Evolutionary conservation across 2,113 vertebrate genomes (phyloP), one percentile per base, ranked within the genome.

Genomic region (Nanorana parkeri): DNA sequence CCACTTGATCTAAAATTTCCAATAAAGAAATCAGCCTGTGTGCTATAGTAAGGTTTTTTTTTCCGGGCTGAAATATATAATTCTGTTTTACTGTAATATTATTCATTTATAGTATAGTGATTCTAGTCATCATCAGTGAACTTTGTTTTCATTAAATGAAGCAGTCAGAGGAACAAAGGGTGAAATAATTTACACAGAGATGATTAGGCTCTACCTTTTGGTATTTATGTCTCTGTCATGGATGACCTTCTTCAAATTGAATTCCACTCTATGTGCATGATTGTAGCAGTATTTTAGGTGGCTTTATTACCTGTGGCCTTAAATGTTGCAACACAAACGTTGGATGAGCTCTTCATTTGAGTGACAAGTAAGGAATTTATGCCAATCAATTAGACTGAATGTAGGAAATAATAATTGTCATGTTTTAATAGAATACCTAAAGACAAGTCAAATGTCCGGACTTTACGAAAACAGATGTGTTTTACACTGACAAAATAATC

Each of bases 201-300:
- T 71, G 66, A 61, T 61, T 81, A 65, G 58, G 63, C 68, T 52
- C 58, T 69, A 41, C 36, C 68, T 61, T 23, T 73, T 72, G 41
- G 58, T 63, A 81, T 81, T 72, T 81, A 63, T 71, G 77, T 47
- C 19, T 6, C 66, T 71, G 78, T 60, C 29, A 51, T 20, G 32
- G 69, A 16, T 71, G 78, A 71, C 67, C 66, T 80, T 80, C 77
- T 72, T 80, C 51, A 80, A 72, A 63, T 72, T 23, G 26, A 20
- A 80, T 80, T 69, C 56, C 17, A 15, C 24, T 7, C 3, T 51
- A 52, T 32, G 21, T n/a, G 36, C 15, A 2, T 29, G 19, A 26
- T 17, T 63, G 32, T 72, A 60, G 29, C 78, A 28, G n/a, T 80
- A 54, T 55, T 78, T 66, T 47, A 29, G 60, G 65, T 77, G 26